These are phyloP conservation scores for Drymodes brunneopygia DNA, from an alignment of 2,113 vertebrate species.

Conservation along the genomic window DNA sequence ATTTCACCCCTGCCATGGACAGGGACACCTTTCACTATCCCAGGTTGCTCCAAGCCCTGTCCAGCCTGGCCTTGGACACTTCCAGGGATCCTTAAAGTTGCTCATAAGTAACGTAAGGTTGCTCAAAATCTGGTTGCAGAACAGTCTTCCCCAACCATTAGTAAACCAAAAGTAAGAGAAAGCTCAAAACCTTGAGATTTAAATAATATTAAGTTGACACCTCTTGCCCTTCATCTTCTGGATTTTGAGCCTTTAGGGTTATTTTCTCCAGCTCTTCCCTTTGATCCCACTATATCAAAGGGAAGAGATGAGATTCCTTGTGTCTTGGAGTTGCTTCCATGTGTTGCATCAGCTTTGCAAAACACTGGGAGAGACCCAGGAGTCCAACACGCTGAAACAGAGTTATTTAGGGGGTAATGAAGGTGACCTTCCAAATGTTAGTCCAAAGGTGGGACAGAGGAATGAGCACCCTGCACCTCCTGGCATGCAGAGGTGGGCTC, in stretches of 20 bases:
- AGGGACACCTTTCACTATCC: neutral
- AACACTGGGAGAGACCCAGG: neutral
- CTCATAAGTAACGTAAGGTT: neutral
- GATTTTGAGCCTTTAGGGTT: neutral
- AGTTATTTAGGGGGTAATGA: neutral
- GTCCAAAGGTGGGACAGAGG: neutral
- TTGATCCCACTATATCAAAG: neutral
- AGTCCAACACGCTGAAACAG: neutral
- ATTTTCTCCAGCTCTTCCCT: neutral
- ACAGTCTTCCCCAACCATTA: neutral
- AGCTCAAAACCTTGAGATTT: neutral
- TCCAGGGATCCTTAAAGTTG: neutral
- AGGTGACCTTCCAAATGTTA: neutral
- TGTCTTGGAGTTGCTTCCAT: neutral
- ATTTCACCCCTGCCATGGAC: neutral
- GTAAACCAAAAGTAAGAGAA: neutral
- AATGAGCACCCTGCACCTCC: neutral
- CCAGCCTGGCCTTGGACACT: neutral
- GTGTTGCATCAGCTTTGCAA: neutral
- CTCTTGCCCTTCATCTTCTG: neutral
- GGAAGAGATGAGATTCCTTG: neutral
- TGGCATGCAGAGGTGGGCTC: neutral
- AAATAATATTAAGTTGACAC: neutral
- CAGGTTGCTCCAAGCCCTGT: rapidly evolving
- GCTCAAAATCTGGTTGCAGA: neutral